Evolutionary conservation across 2,113 vertebrate genomes (phyloP).

Genomic region (Bubo blakistoni): DNA sequence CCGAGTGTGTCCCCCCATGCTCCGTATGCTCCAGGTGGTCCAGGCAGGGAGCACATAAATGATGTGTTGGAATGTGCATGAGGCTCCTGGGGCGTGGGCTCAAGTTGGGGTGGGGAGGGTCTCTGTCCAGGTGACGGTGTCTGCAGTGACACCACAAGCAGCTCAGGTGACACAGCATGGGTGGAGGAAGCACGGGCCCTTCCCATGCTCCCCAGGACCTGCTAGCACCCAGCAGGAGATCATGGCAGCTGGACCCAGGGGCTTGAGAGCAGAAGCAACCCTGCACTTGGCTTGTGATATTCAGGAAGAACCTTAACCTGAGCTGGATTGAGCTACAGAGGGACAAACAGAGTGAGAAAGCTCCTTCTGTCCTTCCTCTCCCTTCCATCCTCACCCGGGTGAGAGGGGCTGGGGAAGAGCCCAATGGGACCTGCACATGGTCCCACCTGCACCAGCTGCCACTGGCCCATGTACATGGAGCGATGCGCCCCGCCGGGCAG

Average conservation of each 20-base stretch:
- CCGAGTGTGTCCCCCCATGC: background rate
- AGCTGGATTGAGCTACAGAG: background rate
- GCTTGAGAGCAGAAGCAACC: background rate
- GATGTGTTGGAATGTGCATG: background rate
- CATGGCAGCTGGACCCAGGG: background rate
- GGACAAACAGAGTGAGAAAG: background rate
- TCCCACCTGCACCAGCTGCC: background rate
- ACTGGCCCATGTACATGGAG: rapidly evolving
- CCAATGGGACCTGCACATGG: background rate
- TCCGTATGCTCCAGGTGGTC: background rate
- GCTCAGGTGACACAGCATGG: background rate
- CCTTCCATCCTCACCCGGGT: background rate
- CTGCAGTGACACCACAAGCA: background rate
- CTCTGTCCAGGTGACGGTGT: background rate
- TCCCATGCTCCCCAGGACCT: background rate
- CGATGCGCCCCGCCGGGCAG: rapidly evolving
- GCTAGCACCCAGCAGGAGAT: background rate
- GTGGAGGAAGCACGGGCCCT: background rate
- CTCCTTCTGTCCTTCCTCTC: background rate
- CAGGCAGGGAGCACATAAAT: background rate
- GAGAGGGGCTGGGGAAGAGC: background rate
- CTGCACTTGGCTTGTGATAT: background rate
- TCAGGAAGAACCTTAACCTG: background rate
- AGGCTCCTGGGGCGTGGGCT: background rate
- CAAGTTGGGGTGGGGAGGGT: background rate